phyloP scores from a whole-genome alignment of 2,888 invertebrate species.

The Herminia tarsipennalis region DNA sequence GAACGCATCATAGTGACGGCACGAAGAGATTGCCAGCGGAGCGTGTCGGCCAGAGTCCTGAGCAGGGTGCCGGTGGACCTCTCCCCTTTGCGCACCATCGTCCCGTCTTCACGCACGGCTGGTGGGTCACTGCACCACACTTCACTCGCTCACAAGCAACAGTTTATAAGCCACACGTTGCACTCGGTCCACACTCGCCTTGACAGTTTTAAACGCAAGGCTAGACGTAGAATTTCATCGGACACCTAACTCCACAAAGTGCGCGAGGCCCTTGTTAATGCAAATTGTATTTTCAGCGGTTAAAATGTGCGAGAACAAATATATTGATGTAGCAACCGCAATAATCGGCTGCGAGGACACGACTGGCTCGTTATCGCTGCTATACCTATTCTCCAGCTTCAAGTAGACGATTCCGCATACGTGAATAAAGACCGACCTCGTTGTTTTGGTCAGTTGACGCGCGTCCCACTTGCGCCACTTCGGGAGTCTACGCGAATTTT shows the following conservation, averaged over 20 bases:
- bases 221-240: conserved; percentile 42
- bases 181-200: conserved; percentile 49
- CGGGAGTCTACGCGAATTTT: conserved; percentile 54
- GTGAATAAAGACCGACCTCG: conserved; percentile 71
- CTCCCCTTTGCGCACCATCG: conserved; percentile 81
- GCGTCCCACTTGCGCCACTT: conserved; percentile 66
- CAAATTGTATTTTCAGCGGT: conserved; percentile 48
- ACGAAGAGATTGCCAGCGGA: conserved; percentile 75
- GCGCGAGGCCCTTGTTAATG: conserved; percentile 48
- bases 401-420: conserved; percentile 68
- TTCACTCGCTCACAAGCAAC: conserved; percentile 55
- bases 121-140: conserved; percentile 78
- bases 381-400: conserved; percentile 76
- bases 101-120: conserved; percentile 80
- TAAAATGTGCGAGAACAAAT: conserved; percentile 55
- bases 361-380: conserved; percentile 81
- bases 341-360: conserved; percentile 80
- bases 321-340: conserved; percentile 74
- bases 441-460: conserved; percentile 76
- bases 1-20: conserved; percentile 73
- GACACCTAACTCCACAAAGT: conserved; percentile 41
- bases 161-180: conserved; percentile 49
- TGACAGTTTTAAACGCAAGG: conserved; percentile 66
- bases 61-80: conserved; percentile 74
- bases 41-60: conserved; percentile 78